A percentile compares a stretch with the other conserved stretches of the same genome.
Conservation (phyloP, 2,888 invertebrate genomes). For the Oegoconia quadripuncta region DNA sequence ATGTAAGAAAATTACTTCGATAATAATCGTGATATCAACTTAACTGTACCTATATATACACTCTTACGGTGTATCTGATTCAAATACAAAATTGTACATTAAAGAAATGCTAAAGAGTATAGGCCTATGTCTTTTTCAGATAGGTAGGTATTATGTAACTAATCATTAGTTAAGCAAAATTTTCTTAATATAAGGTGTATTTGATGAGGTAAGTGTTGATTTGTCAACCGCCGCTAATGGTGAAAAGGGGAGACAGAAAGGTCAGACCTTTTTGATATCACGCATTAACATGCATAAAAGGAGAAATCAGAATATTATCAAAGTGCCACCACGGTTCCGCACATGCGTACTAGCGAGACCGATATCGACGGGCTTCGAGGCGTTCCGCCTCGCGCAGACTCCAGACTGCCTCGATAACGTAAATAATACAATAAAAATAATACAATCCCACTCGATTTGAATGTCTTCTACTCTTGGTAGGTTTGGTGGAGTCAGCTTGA, state of each 20-base stretch:
- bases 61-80: no score
- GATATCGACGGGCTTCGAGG: slow-evolving; percentile 55
- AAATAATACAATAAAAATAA: slow-evolving; percentile 74
- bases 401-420: slow-evolving; percentile 48
- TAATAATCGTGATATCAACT: no score
- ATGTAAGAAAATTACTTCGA: no score
- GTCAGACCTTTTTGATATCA: slow-evolving; percentile 52
- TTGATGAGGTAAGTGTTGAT: slow-evolving; percentile 27
- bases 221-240: slow-evolving; percentile 36
- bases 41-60: no score
- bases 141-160: no score
- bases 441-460: slow-evolving; percentile 61
- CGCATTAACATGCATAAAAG: slow-evolving; percentile 68
- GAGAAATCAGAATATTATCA: slow-evolving; percentile 71
- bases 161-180: no score
- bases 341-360: slow-evolving; percentile 56
- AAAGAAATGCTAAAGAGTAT: no score
- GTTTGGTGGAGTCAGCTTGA: slow-evolving; percentile 26
- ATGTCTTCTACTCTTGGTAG: slow-evolving; percentile 43
- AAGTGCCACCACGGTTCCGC: slow-evolving; percentile 48
- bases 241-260: slow-evolving; percentile 39
- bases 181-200: no score
- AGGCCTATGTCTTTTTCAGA: no score
- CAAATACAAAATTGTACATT: no score
- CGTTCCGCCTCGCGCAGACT: slow-evolving; percentile 52